A percentile compares a stretch with the other conserved stretches of the same genome.
Evolutionary conservation across 2,113 vertebrate genomes (phyloP).

Genomic region (Hemibagrus wyckioides): DNA sequence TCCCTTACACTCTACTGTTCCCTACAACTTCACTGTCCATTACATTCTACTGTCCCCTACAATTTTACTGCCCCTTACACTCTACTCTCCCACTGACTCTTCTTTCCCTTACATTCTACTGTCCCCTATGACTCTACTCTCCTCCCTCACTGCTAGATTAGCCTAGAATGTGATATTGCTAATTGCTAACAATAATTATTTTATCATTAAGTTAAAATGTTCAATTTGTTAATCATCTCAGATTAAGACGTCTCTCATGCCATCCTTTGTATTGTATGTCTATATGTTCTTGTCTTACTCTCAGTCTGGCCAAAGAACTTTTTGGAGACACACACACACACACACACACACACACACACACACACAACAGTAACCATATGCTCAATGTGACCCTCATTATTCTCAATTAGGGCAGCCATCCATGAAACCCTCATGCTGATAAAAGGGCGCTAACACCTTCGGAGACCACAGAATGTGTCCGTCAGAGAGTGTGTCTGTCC

Average conservation of each 20-base stretch:
- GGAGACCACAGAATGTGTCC: slow-evolving; percentile 57
- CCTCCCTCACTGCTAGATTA: not conserved
- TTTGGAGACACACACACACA: slow-evolving; percentile 20
- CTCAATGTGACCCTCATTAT: slow-evolving; percentile 87
- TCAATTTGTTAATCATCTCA: too few relatives aligned
- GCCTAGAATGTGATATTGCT: not conserved
- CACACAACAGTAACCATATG: slow-evolving; percentile 82
- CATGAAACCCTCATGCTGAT: slow-evolving; percentile 82
- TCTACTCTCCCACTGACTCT: not conserved
- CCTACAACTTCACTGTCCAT: not conserved
- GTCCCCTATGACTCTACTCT: not conserved
- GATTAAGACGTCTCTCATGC: slow-evolving; percentile 57
- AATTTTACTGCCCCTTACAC: not conserved
- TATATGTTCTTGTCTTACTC: slow-evolving; percentile 50
- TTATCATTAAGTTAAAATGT: not conserved
- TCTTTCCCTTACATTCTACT: not conserved
- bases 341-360: slow-evolving; percentile 5
- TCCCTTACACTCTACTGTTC: not conserved
- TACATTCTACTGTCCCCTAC: not conserved
- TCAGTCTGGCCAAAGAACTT: slow-evolving; percentile 63
- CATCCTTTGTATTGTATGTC: slow-evolving; percentile 59
- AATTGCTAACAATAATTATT: not conserved
- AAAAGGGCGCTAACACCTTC: slow-evolving; percentile 77
- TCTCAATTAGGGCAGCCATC: slow-evolving; percentile 85
- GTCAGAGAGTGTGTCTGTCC: slow-evolving; percentile 12